Evolutionary conservation across 2,888 invertebrate genomes (phyloP), one percentile per base, ranked within the genome.

Genomic region (Zootermopsis nevadensis): DNA sequence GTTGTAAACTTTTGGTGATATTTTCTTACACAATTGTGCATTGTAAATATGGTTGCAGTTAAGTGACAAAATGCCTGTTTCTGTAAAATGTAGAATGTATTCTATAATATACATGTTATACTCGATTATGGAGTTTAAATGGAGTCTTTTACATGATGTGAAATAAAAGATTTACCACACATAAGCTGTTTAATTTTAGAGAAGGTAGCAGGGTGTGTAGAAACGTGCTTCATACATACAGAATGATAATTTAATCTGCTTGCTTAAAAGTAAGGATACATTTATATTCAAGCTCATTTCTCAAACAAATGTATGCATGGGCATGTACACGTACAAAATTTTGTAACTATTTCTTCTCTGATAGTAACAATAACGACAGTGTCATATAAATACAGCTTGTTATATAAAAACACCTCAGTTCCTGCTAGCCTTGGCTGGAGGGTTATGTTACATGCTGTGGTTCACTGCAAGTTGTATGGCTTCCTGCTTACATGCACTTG

Each of bases 51-150:
- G 67, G 80, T 85, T 82, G 80, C 84, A 85, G 83, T 81, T 82
- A 81, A 81, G 82, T 82, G 84, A 83, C 82, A 83, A 83, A 83
- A 83, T 85, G 85, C 85, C 85, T 85, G 84, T 85, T 85, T 85
- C 82, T 85, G 85, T 85, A 84, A 83, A 84, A 83, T 84, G 85
- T 85, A 85, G 85, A 85, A 84, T 84, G 83, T 85, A 85, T 85
- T 85, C 85, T 85, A 84, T 85, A 85, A 85, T 85, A 85, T 85
- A 85, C 83, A 85, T 85, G 85, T 85, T 85, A 85, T 85, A 85
- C 85, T 85, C 85, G 84, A 84, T 82, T 84, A 84, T 81, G 83
- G 84, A 85, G 84, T 85, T 84, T 85, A 84, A 85, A 85, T 85
- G 85, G 85, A 85, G 83, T 83, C 85, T 85, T 85, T 85, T 85